These are phyloP conservation scores for Pogonomyrmex barbatus DNA, from an alignment of 1,140 invertebrate species.

Conservation along the genomic window DNA sequence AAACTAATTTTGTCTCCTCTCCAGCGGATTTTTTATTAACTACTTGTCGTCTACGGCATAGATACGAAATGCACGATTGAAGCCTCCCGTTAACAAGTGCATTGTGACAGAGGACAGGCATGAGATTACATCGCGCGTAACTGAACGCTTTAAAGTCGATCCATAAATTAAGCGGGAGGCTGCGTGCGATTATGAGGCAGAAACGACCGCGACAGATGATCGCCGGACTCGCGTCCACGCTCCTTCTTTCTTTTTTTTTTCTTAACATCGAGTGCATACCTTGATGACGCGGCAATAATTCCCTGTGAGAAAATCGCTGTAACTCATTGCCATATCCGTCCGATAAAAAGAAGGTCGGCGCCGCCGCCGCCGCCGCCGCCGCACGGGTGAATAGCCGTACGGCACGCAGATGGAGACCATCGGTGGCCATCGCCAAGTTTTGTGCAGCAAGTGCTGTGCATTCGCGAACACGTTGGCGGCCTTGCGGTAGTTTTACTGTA, in stretches of 20 bases:
- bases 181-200: constrained; percentile 1
- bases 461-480: constrained; percentile 76
- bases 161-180: background rate
- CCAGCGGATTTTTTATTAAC: background rate
- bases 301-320: constrained; percentile 63
- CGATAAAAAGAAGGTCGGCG: constrained; percentile 66
- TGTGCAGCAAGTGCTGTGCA: constrained; percentile 59
- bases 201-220: background rate
- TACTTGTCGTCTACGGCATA: background rate
- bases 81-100: background rate
- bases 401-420: constrained; percentile 64
- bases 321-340: constrained; percentile 66
- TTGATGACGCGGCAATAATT: constrained; percentile 2
- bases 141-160: background rate
- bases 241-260: background rate
- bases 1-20: background rate
- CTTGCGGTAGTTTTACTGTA: constrained; percentile 85
- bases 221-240: background rate
- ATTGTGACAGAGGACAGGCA: background rate
- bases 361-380: background rate
- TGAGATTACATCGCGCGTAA: constrained; percentile 1
- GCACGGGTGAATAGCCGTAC: constrained; percentile 69
- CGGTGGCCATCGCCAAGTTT: constrained; percentile 64
- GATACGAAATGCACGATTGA: background rate
- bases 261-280: background rate